Conservation (phyloP, 2,888 invertebrate genomes). For the Pristionchus arcanus region DNA sequence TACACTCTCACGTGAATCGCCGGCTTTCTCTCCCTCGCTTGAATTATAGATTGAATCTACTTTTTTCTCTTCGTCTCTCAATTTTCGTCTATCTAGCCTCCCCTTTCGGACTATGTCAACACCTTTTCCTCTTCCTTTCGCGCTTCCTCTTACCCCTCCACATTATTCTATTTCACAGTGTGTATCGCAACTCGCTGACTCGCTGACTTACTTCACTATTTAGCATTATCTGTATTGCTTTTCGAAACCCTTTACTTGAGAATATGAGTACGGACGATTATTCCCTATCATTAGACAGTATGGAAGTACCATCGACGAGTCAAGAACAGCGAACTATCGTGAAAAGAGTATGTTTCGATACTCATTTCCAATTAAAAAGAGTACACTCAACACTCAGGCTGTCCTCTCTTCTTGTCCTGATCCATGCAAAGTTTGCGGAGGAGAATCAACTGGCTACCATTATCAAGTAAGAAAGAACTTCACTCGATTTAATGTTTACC, state of each 20-base stretch:
- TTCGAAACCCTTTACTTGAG: not conserved
- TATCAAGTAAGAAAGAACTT: not conserved
- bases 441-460: constrained; percentile 12
- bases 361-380: not conserved
- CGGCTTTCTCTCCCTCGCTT: not conserved
- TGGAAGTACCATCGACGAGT: not conserved
- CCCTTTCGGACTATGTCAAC: not conserved
- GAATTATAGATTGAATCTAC: not conserved
- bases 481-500: not conserved
- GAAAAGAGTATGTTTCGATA: not conserved
- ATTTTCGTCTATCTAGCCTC: not conserved
- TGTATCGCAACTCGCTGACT: too few species aligned
- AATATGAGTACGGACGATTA: not conserved
- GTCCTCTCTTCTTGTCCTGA: not conserved
- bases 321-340: not conserved
- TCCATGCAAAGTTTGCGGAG: constrained; percentile 1
- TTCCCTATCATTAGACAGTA: not conserved
- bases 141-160: not conserved
- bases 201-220: not conserved
- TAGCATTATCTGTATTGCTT: not conserved
- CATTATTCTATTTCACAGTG: not conserved
- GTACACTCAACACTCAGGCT: not conserved
- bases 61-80: not conserved
- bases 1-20: not conserved
- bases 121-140: not conserved